These are phyloP conservation scores for Engraulis encrasicolus DNA, from an alignment of 2,113 vertebrate species.

Conservation along the genomic window DNA sequence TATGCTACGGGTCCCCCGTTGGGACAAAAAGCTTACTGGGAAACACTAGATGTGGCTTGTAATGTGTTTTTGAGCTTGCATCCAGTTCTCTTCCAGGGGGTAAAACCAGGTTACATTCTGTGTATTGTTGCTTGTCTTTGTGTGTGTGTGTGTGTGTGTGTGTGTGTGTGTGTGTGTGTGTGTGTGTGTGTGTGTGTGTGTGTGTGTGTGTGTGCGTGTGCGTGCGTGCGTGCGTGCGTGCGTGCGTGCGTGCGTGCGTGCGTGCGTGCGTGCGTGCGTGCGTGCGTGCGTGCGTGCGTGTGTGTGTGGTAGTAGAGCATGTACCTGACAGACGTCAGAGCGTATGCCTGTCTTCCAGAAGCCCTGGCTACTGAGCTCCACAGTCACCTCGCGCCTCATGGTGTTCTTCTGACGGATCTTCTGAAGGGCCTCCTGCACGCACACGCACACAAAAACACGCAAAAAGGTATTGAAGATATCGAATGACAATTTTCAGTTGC, in stretches of 20 bases:
- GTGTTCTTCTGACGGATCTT: conserved; percentile 99
- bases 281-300: not conserved
- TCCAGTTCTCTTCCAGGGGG: not conserved
- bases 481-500: too few relatives aligned
- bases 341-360: conserved; percentile 99
- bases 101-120: not conserved
- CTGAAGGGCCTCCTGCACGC: conserved; percentile 91
- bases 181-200: too few relatives aligned
- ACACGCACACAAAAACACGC: conserved; percentile 14
- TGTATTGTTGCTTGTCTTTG: too few relatives aligned
- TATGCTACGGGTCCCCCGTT: too few relatives aligned
- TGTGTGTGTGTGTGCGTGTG: too few relatives aligned
- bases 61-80: too few relatives aligned
- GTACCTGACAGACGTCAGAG: conserved; percentile 97
- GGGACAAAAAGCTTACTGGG: too few relatives aligned
- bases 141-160: too few relatives aligned
- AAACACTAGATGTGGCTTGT: too few relatives aligned
- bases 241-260: too few relatives aligned
- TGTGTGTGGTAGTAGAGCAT: not conserved
- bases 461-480: not conserved
- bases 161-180: too few relatives aligned
- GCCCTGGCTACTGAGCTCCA: conserved; percentile 96
- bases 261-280: not conserved
- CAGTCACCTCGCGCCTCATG: conserved; percentile 96
- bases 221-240: too few relatives aligned